phyloP scores from a whole-genome alignment of 2,888 invertebrate species.

The Rugalucina vietnamica region DNA sequence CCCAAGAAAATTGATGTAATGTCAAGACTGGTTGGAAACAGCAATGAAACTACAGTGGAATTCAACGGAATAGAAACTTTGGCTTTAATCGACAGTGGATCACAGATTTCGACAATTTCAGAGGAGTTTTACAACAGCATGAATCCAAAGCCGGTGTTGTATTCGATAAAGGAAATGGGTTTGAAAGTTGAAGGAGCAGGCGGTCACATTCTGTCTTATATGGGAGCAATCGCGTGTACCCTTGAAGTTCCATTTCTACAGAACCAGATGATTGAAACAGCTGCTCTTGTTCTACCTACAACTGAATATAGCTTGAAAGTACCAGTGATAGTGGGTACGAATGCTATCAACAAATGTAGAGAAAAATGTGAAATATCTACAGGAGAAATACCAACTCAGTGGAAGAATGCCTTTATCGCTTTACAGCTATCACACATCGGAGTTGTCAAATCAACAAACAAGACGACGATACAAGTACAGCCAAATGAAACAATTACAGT shows the following conservation, averaged over 20 bases:
- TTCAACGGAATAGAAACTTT: neutral
- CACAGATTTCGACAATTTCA: neutral
- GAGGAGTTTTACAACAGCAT: constrained; percentile 3
- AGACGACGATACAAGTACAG: neutral
- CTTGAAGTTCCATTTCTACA: neutral
- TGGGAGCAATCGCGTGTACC: neutral
- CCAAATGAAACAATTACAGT: neutral
- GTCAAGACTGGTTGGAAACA: neutral
- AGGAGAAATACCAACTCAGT: neutral
- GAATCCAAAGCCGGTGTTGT: neutral
- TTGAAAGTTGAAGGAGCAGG: constrained; percentile 1
- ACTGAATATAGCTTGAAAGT: neutral
- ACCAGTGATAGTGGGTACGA: neutral
- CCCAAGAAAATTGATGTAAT: neutral
- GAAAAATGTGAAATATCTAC: neutral
- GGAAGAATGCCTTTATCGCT: neutral
- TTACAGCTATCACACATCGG: neutral
- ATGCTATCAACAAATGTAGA: neutral
- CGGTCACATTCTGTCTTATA: neutral
- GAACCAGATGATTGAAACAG: neutral
- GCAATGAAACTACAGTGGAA: neutral
- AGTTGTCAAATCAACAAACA: neutral
- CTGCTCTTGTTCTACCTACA: neutral
- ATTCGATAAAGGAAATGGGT: neutral
- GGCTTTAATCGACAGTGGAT: neutral